A percentile compares a stretch with the other conserved stretches of the same genome.
These are phyloP conservation scores for Cataglyphis hispanica DNA, from an alignment of 1,140 invertebrate genomes.

Conservation along the genomic window DNA sequence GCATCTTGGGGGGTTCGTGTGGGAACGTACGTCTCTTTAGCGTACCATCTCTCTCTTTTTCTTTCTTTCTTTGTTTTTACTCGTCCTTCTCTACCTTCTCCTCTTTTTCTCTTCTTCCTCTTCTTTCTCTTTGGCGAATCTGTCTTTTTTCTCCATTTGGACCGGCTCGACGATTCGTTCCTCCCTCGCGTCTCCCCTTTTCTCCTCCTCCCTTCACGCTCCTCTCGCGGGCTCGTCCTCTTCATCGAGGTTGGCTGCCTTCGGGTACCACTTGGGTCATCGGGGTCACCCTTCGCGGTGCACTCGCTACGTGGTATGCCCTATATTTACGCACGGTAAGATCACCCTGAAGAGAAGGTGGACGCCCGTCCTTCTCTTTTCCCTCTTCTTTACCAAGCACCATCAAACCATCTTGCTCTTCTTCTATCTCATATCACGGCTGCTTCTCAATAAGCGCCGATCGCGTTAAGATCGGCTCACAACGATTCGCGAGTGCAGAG, in stretches of 20 bases:
- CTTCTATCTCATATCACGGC: constrained; percentile 60
- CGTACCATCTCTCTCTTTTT: constrained; percentile 71
- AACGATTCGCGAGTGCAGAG: constrained; percentile 49
- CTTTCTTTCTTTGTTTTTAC: constrained; percentile 40
- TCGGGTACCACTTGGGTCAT: constrained; percentile 77
- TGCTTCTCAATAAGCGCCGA: constrained; percentile 78
- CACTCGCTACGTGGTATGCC: constrained; percentile 80
- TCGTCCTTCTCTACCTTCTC: constrained; percentile 10
- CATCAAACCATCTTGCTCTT: constrained; percentile 39
- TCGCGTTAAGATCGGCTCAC: constrained; percentile 76
- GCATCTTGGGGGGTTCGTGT: constrained; percentile 86
- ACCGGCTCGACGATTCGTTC: constrained; percentile 68
- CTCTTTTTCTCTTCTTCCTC: constrained; percentile 43
- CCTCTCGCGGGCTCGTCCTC: constrained; percentile 63
- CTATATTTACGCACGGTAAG: constrained; percentile 83
- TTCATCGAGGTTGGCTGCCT: constrained; percentile 69
- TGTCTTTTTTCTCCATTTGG: constrained; percentile 54
- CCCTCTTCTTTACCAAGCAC: constrained; percentile 12
- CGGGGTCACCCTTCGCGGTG: constrained; percentile 79
- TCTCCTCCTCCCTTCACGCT: constrained; percentile 40
- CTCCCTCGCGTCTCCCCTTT: constrained; percentile 31
- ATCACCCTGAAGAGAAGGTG: constrained; percentile 78
- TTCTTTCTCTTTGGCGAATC: constrained; percentile 47
- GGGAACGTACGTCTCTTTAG: constrained; percentile 86
- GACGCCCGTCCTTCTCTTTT: constrained; percentile 25